A percentile compares a stretch with the other conserved stretches of the same genome.
phyloP scores from a whole-genome alignment of 2,888 invertebrate genomes.

The Abrostola triplasia region DNA sequence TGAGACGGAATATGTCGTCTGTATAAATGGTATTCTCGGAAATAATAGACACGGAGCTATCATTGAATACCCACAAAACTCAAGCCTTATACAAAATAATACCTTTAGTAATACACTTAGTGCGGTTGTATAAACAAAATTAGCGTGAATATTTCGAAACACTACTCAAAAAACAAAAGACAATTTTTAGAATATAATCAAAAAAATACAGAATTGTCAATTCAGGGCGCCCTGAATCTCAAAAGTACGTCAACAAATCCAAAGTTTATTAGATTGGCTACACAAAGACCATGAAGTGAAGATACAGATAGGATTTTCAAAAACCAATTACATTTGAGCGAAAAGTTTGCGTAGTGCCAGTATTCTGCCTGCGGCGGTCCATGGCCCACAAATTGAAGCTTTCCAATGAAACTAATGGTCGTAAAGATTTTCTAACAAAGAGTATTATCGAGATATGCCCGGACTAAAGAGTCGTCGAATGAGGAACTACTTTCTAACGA shows the following conservation, averaged over 20 bases:
- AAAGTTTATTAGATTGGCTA: constrained; percentile 13
- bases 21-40: no score
- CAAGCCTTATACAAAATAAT: no score
- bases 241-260: constrained; percentile 23
- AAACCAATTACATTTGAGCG: constrained; percentile 63
- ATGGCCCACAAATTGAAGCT: constrained; percentile 57
- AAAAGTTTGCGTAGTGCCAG: constrained; percentile 42
- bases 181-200: not conserved
- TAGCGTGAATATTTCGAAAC: no score
- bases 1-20: no score
- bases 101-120: no score
- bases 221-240: constrained; percentile 8
- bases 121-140: no score
- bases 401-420: constrained; percentile 66
- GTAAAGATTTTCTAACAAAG: constrained; percentile 62
- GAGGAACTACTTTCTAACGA: constrained; percentile 41
- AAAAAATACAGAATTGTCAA: not conserved
- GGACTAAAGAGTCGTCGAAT: constrained; percentile 33
- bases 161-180: not conserved
- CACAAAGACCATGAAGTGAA: constrained; percentile 20
- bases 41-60: no score
- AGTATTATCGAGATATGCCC: constrained; percentile 59
- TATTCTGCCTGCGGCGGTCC: constrained; percentile 34
- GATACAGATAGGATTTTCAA: constrained; percentile 40
- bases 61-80: no score